Evolutionary conservation across 2,888 invertebrate genomes (phyloP).

Genomic region (Mythimna lalbum): DNA sequence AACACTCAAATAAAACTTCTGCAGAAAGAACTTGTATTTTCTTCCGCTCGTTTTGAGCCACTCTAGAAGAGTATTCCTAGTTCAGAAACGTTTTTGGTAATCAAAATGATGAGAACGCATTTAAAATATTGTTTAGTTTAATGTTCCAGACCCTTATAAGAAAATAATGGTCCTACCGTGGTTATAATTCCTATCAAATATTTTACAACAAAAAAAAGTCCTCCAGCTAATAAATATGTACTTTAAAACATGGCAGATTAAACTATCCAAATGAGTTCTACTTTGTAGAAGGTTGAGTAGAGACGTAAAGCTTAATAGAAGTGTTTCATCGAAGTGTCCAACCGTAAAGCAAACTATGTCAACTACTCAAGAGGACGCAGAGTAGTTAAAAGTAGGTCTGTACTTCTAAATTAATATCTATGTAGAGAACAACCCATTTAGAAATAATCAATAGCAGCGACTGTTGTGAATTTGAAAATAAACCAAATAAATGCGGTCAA

Average conservation of each 20-base stretch:
- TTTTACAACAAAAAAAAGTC: not conserved
- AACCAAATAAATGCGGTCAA: constrained; percentile 34
- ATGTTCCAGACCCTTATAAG: not conserved
- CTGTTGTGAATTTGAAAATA: constrained; percentile 35
- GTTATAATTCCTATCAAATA: not conserved
- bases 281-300: not conserved
- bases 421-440: not conserved
- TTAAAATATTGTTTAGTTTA: not conserved
- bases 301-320: not conserved
- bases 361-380: constrained; percentile 6
- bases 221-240: not conserved
- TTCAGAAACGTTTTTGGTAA: not conserved
- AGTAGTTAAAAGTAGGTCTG: constrained; percentile 5
- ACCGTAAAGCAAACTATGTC: not conserved
- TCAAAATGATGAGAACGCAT: constrained; percentile 1
- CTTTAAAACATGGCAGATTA: not conserved
- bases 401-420: constrained; percentile 4
- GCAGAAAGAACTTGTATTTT: not conserved
- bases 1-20: constrained; percentile 42
- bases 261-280: not conserved
- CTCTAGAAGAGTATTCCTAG: not conserved
- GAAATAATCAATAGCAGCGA: constrained; percentile 12
- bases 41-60: not conserved
- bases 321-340: not conserved
- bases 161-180: not conserved